Conservation (phyloP, 2,797 vertebrate species). For the Halcyon chelicuti region DNA sequence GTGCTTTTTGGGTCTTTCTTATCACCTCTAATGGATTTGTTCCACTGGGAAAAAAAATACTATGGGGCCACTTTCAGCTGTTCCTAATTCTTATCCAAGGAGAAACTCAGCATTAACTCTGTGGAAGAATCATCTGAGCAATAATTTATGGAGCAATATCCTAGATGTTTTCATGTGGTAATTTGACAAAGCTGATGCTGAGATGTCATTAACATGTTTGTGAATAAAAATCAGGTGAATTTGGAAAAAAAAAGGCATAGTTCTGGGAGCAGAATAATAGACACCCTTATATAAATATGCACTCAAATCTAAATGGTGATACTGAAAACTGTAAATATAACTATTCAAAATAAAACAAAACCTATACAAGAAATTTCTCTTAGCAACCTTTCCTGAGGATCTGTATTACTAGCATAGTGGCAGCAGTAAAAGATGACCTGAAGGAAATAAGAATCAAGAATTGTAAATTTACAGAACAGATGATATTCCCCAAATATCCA, state of each 20-base stretch:
- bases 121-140: neutral
- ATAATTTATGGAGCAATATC: neutral
- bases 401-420: neutral
- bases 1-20: neutral
- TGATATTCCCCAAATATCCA: neutral
- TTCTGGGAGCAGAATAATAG: neutral
- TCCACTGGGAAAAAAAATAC: neutral
- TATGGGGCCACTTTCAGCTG: neutral
- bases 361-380: neutral
- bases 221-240: neutral
- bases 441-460: neutral
- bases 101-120: neutral
- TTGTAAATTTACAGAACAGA: neutral
- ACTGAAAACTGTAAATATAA: neutral
- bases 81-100: neutral
- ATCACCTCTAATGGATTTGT: neutral
- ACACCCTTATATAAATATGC: neutral
- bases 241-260: rapidly evolving
- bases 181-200: neutral
- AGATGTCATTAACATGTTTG: neutral
- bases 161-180: neutral
- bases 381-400: neutral
- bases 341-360: neutral
- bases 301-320: neutral
- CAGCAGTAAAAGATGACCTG: neutral